Conservation (phyloP, 2,113 vertebrate species). For the Oreotrochilus melanogaster region DNA sequence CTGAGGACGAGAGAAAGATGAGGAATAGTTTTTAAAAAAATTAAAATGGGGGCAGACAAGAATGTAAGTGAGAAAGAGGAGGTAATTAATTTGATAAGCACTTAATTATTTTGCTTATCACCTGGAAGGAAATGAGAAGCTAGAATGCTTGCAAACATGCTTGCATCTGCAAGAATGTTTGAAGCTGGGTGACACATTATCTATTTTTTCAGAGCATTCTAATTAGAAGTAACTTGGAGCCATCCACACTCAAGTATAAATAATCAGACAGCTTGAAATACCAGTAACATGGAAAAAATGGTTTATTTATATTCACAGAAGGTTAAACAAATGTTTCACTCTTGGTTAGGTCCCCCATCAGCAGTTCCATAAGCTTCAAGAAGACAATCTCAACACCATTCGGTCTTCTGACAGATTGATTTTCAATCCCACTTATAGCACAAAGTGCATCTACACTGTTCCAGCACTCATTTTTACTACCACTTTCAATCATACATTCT, state of each 20-base stretch:
- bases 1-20: neutral
- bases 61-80: neutral
- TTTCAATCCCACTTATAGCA: neutral
- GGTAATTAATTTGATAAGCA: neutral
- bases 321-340: neutral
- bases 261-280: neutral
- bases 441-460: neutral
- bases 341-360: neutral
- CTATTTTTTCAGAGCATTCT: slow-evolving; percentile 6
- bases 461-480: neutral
- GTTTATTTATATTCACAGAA: neutral
- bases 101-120: slow-evolving; percentile 26
- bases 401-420: neutral
- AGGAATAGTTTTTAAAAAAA: neutral
- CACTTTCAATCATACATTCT: neutral
- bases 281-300: neutral
- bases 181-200: neutral
- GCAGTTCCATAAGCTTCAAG: neutral
- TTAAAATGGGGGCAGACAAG: neutral
- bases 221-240: slow-evolving; percentile 17
- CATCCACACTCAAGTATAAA: neutral
- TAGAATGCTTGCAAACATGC: neutral
- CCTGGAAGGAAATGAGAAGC: neutral
- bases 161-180: neutral
- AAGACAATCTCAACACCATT: neutral